A percentile compares a stretch with the other conserved stretches of the same genome.
These are phyloP conservation scores for Mechanitis messenoides DNA, from an alignment of 2,888 invertebrate species.

Conservation along the genomic window DNA sequence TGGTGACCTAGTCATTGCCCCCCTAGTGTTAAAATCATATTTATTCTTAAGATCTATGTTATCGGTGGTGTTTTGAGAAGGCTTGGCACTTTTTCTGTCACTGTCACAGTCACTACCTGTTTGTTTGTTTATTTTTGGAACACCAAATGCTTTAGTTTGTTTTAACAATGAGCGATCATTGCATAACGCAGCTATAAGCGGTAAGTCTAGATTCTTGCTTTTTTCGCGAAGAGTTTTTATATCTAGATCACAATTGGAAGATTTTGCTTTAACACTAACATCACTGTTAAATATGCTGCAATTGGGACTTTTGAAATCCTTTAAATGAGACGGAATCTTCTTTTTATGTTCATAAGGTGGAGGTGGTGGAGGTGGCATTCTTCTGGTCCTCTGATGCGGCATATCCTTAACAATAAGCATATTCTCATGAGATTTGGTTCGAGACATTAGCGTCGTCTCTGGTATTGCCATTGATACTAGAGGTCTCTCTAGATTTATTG, in stretches of 20 bases:
- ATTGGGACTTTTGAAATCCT: slow-evolving; percentile 48
- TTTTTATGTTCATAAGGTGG: slow-evolving; percentile 72
- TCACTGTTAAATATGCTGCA: slow-evolving; percentile 46
- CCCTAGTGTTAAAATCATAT: slow-evolving; percentile 76
- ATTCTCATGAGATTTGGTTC: slow-evolving; percentile 89
- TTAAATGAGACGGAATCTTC: slow-evolving; percentile 74
- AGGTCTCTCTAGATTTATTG: slow-evolving; percentile 81
- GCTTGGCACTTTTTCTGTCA: slow-evolving; percentile 64
- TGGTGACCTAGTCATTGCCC: slow-evolving; percentile 80
- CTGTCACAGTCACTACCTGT: slow-evolving; percentile 65
- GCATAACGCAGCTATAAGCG: slow-evolving; percentile 93
- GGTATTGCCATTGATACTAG: slow-evolving; percentile 77
- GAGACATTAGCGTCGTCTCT: slow-evolving; percentile 72
- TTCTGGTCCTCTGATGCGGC: slow-evolving; percentile 68
- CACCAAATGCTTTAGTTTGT: slow-evolving; percentile 90
- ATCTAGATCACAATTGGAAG: slow-evolving; percentile 78
- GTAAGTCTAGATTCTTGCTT: slow-evolving; percentile 92
- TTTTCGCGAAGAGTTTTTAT: slow-evolving; percentile 90
- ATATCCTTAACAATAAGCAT: slow-evolving; percentile 79
- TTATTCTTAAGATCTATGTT: slow-evolving; percentile 65
- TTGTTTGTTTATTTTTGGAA: slow-evolving; percentile 79
- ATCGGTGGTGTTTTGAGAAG: slow-evolving; percentile 67
- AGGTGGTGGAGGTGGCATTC: slow-evolving; percentile 75
- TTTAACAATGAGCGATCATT: slow-evolving; percentile 93
- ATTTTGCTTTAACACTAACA: slow-evolving; percentile 55